Evolutionary conservation across 2,888 invertebrate species (phyloP).

Genomic region (Watsonalla cultraria): DNA sequence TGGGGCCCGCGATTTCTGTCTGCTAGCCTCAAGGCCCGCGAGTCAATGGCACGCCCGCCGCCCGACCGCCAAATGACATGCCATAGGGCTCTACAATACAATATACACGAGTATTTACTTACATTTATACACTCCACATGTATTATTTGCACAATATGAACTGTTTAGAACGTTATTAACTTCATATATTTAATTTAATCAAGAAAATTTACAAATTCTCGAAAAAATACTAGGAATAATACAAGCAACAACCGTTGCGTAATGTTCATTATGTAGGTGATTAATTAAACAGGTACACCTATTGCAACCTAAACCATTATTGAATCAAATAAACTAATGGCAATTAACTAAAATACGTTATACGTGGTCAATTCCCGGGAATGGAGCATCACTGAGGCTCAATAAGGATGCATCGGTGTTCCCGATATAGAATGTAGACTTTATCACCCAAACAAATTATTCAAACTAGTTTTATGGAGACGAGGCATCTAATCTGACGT

Average conservation of each 20-base stretch:
- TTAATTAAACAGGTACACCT: too few relatives aligned
- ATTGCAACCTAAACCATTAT: too few relatives aligned
- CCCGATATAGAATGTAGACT: conserved; percentile 66
- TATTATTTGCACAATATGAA: neutral
- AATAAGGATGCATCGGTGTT: conserved; percentile 49
- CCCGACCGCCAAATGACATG: neutral
- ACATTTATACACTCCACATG: neutral
- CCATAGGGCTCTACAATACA: neutral
- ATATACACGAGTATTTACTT: neutral
- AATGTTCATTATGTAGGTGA: too few relatives aligned
- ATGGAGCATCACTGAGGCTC: conserved; percentile 30
- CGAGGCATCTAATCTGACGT: conserved; percentile 49
- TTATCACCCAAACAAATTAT: conserved; percentile 63
- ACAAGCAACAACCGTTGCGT: too few relatives aligned
- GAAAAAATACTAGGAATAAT: too few relatives aligned
- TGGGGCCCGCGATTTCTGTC: conserved; percentile 45
- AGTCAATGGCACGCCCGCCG: conserved; percentile 59
- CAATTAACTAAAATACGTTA: neutral
- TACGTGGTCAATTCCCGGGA: neutral
- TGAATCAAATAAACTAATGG: too few relatives aligned
- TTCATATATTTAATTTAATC: neutral
- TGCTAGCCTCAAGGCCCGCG: conserved; percentile 56
- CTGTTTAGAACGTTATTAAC: neutral
- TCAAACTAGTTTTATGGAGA: conserved; percentile 63
- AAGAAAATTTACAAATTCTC: too few relatives aligned